A percentile compares a stretch with the other conserved stretches of the same genome.
Evolutionary conservation across 2,113 vertebrate species (phyloP).

Genomic region (Poecile atricapillus): DNA sequence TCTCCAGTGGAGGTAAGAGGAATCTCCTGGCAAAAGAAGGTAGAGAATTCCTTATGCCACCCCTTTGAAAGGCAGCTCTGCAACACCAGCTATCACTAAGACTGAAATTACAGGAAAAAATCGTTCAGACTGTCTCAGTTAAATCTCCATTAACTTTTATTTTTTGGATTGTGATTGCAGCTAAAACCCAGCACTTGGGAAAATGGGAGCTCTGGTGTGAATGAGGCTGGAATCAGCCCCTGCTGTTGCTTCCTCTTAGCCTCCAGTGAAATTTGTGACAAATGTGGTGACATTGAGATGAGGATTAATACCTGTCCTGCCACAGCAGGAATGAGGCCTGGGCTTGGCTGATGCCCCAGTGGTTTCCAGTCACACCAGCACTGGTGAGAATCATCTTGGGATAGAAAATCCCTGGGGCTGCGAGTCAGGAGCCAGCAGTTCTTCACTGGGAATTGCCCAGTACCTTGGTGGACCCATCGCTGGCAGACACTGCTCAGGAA

Average conservation of each 20-base stretch:
- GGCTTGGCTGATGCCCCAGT: not conserved
- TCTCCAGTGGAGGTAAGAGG: not conserved
- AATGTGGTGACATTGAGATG: accelerated
- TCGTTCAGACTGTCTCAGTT: not conserved
- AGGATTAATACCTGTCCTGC: not conserved
- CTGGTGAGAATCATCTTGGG: not conserved
- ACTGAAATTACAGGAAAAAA: not conserved
- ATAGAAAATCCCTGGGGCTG: not conserved
- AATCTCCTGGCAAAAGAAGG: not conserved
- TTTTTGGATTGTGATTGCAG: not conserved
- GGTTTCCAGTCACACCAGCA: not conserved
- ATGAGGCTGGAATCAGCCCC: not conserved
- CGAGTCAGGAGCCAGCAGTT: not conserved
- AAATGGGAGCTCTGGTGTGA: not conserved
- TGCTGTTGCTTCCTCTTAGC: not conserved
- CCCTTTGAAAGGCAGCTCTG: not conserved
- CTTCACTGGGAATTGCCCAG: not conserved
- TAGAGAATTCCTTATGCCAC: accelerated
- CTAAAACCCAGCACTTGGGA: not conserved
- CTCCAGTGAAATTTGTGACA: not conserved
- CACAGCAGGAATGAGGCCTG: not conserved
- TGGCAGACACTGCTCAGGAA: accelerated
- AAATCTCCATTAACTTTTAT: not conserved
- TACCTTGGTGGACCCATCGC: accelerated
- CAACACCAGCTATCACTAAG: not conserved